Conservation (phyloP, 1,140 invertebrate genomes). For the Aphelinus atriplicis region DNA sequence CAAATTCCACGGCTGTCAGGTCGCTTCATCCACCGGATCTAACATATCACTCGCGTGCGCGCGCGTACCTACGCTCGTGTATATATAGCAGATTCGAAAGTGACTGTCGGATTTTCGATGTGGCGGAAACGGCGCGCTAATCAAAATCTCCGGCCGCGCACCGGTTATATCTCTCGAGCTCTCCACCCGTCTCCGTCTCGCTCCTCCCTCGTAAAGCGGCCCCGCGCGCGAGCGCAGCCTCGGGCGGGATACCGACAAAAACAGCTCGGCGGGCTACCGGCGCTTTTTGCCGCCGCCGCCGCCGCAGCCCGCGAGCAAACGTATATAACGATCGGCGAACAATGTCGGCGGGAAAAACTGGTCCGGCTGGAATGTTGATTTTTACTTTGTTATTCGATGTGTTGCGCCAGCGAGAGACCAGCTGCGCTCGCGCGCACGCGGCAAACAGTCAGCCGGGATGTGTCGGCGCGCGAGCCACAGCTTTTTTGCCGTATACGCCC, state of each 20-base stretch:
- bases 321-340: slow-evolving; percentile 36
- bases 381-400: slow-evolving; percentile 38
- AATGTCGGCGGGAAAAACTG: slow-evolving; percentile 41
- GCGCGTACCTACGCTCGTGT: too few species aligned
- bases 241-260: slow-evolving; percentile 11
- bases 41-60: too few species aligned
- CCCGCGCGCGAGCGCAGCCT: not conserved
- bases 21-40: too few species aligned
- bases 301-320: slow-evolving; percentile 30
- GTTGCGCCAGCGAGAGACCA: too few species aligned
- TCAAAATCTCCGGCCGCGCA: not conserved
- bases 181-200: slow-evolving; percentile 7
- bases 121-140: not conserved
- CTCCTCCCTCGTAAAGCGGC: slow-evolving; percentile 23
- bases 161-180: slow-evolving; percentile 2
- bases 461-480: too few species aligned
- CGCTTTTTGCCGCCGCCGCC: slow-evolving; percentile 18
- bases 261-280: not conserved
- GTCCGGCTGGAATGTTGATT: slow-evolving; percentile 40
- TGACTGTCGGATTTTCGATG: too few species aligned
- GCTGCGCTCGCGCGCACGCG: too few species aligned
- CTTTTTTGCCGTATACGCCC: too few species aligned
- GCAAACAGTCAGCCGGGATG: too few species aligned
- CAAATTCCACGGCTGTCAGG: too few species aligned
- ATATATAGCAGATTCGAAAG: too few species aligned